Conservation (phyloP, 2,113 vertebrate species). For the Hypanus sabinus region DNA sequence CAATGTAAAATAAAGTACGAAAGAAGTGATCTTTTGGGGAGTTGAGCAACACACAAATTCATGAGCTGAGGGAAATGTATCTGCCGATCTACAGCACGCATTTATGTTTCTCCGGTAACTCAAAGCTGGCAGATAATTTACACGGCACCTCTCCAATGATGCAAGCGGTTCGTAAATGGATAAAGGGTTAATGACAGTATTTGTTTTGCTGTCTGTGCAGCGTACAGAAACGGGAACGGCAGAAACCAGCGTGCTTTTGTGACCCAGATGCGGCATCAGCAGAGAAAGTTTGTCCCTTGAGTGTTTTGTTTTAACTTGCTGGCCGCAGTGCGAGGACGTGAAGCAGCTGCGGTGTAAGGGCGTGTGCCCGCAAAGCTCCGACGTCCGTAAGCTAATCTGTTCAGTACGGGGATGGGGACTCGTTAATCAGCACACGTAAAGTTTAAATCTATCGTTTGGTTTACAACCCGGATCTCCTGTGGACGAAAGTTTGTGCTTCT, state of each 20-base stretch:
- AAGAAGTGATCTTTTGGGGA: neutral
- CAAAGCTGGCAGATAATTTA: too few relatives aligned
- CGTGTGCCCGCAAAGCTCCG: neutral
- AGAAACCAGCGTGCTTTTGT: neutral
- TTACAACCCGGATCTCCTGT: neutral
- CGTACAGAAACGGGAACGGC: neutral
- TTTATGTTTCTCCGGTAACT: too few relatives aligned
- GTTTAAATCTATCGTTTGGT: neutral
- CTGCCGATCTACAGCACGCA: neutral
- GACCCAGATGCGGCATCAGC: neutral
- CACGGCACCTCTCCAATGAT: too few relatives aligned
- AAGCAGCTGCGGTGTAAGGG: neutral
- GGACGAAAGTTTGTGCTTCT: neutral
- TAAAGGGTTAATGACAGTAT: neutral
- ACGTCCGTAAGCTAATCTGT: neutral
- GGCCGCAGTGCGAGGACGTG: neutral
- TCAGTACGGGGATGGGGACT: neutral
- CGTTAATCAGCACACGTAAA: too few relatives aligned
- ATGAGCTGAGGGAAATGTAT: neutral
- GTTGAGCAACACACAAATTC: neutral
- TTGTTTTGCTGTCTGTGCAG: too few relatives aligned
- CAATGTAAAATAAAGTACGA: neutral
- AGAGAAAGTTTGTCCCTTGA: neutral
- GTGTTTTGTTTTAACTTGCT: neutral
- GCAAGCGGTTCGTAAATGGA: neutral